Evolutionary conservation across 2,888 invertebrate species (phyloP).

Genomic region (Tenthredo mesomela): DNA sequence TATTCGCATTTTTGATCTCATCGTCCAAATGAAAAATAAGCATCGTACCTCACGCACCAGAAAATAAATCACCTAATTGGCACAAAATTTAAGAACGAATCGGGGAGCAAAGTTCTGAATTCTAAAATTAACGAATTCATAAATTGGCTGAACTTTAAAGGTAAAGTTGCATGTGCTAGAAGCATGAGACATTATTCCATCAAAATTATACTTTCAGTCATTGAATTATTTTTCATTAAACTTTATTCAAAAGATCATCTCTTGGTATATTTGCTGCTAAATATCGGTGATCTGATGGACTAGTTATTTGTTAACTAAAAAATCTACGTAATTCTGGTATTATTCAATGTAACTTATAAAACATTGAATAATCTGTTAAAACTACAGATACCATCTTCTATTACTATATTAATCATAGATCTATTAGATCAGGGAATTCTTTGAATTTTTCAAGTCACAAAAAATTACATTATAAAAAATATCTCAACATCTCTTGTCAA

Average conservation of each 20-base stretch:
- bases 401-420: conserved; percentile 2
- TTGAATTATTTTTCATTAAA: neutral
- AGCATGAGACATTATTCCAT: conserved; percentile 44
- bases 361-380: conserved; percentile 1
- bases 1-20: neutral
- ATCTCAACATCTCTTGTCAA: neutral
- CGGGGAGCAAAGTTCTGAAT: conserved; percentile 42
- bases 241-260: neutral
- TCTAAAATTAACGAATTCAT: conserved; percentile 28
- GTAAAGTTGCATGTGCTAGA: conserved; percentile 50
- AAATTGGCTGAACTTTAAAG: conserved; percentile 42
- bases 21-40: neutral
- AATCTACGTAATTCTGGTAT: neutral
- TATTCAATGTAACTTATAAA: neutral
- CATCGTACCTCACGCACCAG: conserved; percentile 32
- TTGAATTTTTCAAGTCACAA: neutral
- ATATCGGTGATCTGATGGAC: conserved; percentile 22
- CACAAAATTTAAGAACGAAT: conserved; percentile 46
- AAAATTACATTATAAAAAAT: neutral
- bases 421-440: conserved; percentile 41
- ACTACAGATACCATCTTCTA: neutral
- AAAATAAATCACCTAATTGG: conserved; percentile 10
- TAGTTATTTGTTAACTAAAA: neutral
- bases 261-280: neutral
- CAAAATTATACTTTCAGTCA: conserved; percentile 21